Evolutionary conservation across 2,797 vertebrate genomes (phyloP).

Genomic region (Heterohyrax brucei): DNA sequence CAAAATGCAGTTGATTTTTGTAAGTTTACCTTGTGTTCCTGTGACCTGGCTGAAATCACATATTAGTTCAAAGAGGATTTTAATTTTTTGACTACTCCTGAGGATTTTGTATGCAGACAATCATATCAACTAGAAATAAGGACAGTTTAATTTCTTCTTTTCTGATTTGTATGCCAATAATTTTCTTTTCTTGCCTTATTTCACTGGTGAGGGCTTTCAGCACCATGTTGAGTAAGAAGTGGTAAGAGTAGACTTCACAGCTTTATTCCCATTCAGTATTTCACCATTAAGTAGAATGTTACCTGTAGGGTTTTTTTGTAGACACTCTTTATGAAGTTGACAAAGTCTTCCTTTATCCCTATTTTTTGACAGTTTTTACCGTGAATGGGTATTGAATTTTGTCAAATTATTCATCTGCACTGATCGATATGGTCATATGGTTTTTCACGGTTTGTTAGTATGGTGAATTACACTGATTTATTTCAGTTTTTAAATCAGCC

Average conservation of each 20-base stretch:
- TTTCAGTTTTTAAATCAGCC: background rate
- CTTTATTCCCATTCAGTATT: no score
- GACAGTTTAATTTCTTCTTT: background rate
- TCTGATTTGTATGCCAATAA: background rate
- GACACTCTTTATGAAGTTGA: background rate
- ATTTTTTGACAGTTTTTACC: slow-evolving; percentile 5
- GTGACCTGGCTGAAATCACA: no score
- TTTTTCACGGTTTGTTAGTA: background rate
- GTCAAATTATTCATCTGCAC: background rate
- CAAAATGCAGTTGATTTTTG: no score
- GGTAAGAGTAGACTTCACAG: background rate
- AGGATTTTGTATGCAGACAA: background rate
- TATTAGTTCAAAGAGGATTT: no score
- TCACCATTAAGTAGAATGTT: no score
- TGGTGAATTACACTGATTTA: background rate
- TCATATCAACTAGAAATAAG: background rate
- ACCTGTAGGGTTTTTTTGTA: background rate
- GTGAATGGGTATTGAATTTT: slow-evolving; percentile 26
- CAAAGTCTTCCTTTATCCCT: background rate
- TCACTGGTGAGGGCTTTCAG: background rate
- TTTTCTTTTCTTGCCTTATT: background rate
- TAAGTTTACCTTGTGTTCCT: no score
- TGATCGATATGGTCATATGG: background rate
- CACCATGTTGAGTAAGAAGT: background rate
- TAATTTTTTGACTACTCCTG: background rate